Evolutionary conservation across 1,140 invertebrate genomes (phyloP).

Genomic region (Drosophila bipectinata): DNA sequence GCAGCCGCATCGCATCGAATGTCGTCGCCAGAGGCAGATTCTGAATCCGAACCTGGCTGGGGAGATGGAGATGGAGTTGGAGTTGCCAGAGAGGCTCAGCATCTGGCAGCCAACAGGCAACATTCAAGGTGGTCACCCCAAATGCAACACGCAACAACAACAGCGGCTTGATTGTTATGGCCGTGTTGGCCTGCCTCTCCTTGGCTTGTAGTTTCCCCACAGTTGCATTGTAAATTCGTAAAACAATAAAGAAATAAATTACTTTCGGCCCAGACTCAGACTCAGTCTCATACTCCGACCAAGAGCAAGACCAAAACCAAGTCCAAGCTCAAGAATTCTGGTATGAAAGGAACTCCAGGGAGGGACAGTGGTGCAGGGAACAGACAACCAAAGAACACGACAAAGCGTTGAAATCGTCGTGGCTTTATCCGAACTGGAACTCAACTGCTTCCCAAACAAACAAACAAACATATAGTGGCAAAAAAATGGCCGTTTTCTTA

Average conservation of each 20-base stretch:
- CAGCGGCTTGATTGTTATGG: slow-evolving; percentile 80
- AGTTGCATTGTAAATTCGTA: slow-evolving; percentile 83
- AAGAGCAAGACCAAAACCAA: slow-evolving; percentile 17
- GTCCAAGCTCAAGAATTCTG: slow-evolving; percentile 77
- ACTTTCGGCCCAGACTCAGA: slow-evolving; percentile 71
- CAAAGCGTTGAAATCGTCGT: slow-evolving; percentile 83
- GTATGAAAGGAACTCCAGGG: slow-evolving; percentile 29
- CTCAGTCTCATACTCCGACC: slow-evolving; percentile 1
- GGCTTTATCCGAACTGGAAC: slow-evolving; percentile 66
- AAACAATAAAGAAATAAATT: slow-evolving; percentile 84
- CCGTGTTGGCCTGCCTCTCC: slow-evolving; percentile 61
- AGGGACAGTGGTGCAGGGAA: slow-evolving; percentile 16
- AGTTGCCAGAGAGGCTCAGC: slow-evolving; percentile 25
- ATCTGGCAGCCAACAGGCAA: slow-evolving; percentile 36
- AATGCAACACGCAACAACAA: slow-evolving; percentile 80
- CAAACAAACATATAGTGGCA: slow-evolving; percentile 35
- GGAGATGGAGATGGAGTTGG: slow-evolving; percentile 11
- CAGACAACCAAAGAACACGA: slow-evolving; percentile 70
- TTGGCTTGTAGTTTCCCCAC: slow-evolving; percentile 65
- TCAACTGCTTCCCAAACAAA: slow-evolving; percentile 19
- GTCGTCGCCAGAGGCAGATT: slow-evolving; percentile 49
- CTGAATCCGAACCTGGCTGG: slow-evolving; percentile 11
- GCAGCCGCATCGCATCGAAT: slow-evolving; percentile 15
- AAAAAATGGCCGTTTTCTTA: slow-evolving; percentile 72
- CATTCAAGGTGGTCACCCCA: slow-evolving; percentile 78